Base-by-base conservation (phyloP, 2,888 invertebrate species). In the Eubasilissa splendida region DNA sequence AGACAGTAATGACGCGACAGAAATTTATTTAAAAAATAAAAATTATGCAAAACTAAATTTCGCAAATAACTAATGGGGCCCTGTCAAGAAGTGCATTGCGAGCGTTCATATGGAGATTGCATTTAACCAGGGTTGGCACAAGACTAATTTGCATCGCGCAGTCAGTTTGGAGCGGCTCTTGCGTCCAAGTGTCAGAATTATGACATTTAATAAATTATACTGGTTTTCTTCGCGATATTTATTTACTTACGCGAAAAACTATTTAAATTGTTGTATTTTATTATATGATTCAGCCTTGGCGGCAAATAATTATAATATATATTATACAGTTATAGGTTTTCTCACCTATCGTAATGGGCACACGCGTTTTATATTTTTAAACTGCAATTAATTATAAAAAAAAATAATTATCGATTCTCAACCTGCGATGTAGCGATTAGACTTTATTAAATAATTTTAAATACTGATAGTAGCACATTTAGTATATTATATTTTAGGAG, bases 51-150 rank as follows among this genome's bases (percentile, higher is more conserved):
- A 42, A 42, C 42, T 42, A 7, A 4, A 63, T 33, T 33, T 4
- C 0, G 33, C 33, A 4, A 63, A 63, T 60, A 12, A 63, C 3
- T 14, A 77, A 59, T 71, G 12, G 59, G 14, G 58, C 56, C 59
- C 74, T 74, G 74, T 58, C 59, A 77, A 68, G 68, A 77, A 70
- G 70, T 77, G 77, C 70, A 70, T 79, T 73, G 73, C 82, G 63
- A 80, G 77, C 77, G 77, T 77, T 75, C 73, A 74, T 82, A 82
- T 82, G 82, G 80, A 82, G 82, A 82, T 81, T 77, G 80, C 70
- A 77, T 70, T 77, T 42, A 22, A 70, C 42, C 82, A 82, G 82
- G 82, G 82, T 63, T 82, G 77, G 66, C 82, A 70, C 78, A 81
- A 76, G 75, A 63, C 50, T 14, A 59, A 59, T 74, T 74, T 74